phyloP scores from a whole-genome alignment of 2,888 invertebrate genomes.

The Rotaria magnacalcarata region DNA sequence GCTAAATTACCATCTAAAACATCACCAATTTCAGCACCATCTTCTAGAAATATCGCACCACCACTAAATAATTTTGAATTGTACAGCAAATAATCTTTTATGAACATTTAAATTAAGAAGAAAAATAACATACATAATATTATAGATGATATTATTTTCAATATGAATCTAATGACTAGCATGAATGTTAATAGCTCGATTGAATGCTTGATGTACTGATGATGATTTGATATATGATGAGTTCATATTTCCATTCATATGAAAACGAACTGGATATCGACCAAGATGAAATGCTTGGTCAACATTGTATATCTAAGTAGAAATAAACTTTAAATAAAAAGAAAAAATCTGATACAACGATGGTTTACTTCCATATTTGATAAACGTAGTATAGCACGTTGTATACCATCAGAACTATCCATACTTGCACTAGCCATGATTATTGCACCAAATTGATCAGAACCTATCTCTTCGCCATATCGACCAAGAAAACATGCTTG shows the following conservation, averaged over 20 bases:
- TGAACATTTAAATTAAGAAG: neutral
- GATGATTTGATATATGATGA: conserved; percentile 53
- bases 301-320: neutral
- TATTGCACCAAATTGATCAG: conserved; percentile 54
- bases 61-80: conserved; percentile 37
- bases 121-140: conserved; percentile 26
- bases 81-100: no score
- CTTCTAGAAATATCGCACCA: conserved; percentile 47
- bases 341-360: no score
- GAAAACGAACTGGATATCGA: conserved; percentile 56
- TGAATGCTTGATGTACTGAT: conserved; percentile 53
- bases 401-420: neutral
- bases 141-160: conserved; percentile 48
- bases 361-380: conserved; percentile 41
- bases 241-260: conserved; percentile 53
- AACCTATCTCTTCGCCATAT: conserved; percentile 56
- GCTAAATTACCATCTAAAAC: conserved; percentile 42
- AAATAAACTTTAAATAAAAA: no score
- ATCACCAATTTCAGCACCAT: conserved; percentile 47
- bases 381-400: conserved; percentile 34
- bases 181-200: conserved; percentile 56
- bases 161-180: conserved; percentile 51
- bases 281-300: conserved; percentile 50
- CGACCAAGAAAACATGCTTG: conserved; percentile 56
- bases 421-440: conserved; percentile 49